These are phyloP conservation scores for Pantala flavescens DNA, from an alignment of 1,140 invertebrate species.

Conservation along the genomic window DNA sequence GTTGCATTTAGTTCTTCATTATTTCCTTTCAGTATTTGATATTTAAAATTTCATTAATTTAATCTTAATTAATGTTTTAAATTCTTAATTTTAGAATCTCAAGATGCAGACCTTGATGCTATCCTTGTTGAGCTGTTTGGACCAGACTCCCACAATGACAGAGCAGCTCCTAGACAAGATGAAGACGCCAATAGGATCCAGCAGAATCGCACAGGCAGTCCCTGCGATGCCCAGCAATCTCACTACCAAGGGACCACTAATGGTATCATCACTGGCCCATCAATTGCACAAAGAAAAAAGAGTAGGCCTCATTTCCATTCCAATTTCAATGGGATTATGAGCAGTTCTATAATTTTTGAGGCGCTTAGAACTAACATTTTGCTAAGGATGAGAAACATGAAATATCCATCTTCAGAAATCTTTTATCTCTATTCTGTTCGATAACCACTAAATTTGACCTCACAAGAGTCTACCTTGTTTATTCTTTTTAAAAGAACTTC, in stretches of 20 bases:
- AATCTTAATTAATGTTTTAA: background rate
- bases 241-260: background rate
- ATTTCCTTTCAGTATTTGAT: too few species aligned
- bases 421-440: too few species aligned
- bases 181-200: background rate
- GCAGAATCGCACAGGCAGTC: background rate
- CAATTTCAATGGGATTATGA: too few species aligned
- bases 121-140: constrained; percentile 89
- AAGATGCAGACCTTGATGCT: constrained; percentile 90
- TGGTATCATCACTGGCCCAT: constrained; percentile 1
- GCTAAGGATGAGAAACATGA: too few species aligned
- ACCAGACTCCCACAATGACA: constrained; percentile 68
- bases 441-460: too few species aligned
- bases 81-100: constrained; percentile 56
- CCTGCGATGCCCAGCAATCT: background rate
- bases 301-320: background rate
- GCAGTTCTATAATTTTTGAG: too few species aligned
- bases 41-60: too few species aligned
- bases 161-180: constrained; percentile 25
- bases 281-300: background rate
- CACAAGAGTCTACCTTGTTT: too few species aligned
- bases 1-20: too few species aligned
- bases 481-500: too few species aligned
- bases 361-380: too few species aligned
- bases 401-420: too few species aligned